phyloP scores from a whole-genome alignment of 1,140 invertebrate genomes.

The Anoplolepis gracilipes region DNA sequence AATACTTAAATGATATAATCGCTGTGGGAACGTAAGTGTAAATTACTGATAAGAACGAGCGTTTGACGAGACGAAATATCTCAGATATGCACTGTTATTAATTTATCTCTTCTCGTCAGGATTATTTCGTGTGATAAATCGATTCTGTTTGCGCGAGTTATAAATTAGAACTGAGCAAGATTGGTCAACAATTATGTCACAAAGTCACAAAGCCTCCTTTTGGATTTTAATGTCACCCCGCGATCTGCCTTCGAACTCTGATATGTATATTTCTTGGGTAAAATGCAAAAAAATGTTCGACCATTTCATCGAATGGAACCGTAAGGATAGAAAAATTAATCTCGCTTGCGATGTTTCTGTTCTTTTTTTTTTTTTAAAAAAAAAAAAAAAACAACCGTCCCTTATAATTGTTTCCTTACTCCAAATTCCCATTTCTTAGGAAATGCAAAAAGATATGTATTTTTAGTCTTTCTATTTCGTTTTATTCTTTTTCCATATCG shows the following conservation, averaged over 20 bases:
- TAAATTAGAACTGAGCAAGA: not conserved
- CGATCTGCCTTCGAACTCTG: not conserved
- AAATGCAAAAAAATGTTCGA: conserved; percentile 39
- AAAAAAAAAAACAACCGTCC: not conserved
- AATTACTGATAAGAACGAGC: conserved; percentile 44
- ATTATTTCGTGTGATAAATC: not conserved
- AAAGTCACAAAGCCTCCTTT: not conserved
- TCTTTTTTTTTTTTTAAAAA: no score
- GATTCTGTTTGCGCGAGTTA: conserved; percentile 3
- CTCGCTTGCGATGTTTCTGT: not conserved
- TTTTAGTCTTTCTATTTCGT: not conserved
- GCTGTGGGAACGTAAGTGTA: conserved; percentile 8
- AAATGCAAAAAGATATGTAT: no score
- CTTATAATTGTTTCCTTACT: no score
- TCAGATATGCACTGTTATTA: conserved; percentile 15
- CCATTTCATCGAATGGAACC: conserved; percentile 3
- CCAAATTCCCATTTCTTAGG: no score
- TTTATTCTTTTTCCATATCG: no score
- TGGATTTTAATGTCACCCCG: not conserved
- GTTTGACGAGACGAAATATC: conserved; percentile 26
- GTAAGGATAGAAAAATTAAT: conserved; percentile 28
- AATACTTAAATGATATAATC: conserved; percentile 24
- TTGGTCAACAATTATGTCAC: not conserved
- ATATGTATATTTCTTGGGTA: conserved; percentile 16
- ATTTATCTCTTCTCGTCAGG: conserved; percentile 1